Percentiles rank a stretch among this genome's conserved stretches.
Conservation (phyloP, 2,888 invertebrate genomes). For the Tetragonisca angustula region DNA sequence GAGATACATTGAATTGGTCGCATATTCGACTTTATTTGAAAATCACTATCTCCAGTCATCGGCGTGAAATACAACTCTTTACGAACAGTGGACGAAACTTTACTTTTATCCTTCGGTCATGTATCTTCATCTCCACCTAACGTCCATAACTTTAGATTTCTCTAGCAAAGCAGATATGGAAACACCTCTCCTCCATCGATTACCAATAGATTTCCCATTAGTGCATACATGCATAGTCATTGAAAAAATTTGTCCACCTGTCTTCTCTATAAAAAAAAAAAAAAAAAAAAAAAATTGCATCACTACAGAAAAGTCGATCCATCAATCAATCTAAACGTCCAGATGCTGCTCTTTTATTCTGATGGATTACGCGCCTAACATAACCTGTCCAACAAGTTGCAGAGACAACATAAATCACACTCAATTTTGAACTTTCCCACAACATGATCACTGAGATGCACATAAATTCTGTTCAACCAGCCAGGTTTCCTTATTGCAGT, state of each 20-base stretch:
- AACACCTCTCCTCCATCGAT: not conserved
- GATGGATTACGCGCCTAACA: constrained; percentile 23
- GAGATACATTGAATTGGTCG: not conserved
- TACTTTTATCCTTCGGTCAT: not conserved
- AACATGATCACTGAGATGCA: not conserved
- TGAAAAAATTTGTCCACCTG: constrained; percentile 8
- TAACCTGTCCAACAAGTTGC: not conserved
- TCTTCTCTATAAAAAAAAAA: no score
- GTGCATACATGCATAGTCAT: not conserved
- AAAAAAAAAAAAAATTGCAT: not conserved
- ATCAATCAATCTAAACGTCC: constrained; percentile 53
- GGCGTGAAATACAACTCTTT: not conserved
- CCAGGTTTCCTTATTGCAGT: not conserved
- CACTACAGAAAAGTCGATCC: constrained; percentile 38
- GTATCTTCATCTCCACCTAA: not conserved
- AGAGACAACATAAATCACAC: not conserved
- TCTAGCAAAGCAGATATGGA: not conserved
- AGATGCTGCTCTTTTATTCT: constrained; percentile 12
- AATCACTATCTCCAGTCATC: not conserved
- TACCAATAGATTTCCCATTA: constrained; percentile 9
- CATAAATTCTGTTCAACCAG: not conserved
- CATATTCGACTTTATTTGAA: not conserved
- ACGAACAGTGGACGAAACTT: not conserved
- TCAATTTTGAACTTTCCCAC: not conserved
- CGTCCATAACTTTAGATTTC: not conserved